These are phyloP conservation scores for Lutraria rhynchaena DNA, from an alignment of 1,140 invertebrate species.

Conservation along the genomic window DNA sequence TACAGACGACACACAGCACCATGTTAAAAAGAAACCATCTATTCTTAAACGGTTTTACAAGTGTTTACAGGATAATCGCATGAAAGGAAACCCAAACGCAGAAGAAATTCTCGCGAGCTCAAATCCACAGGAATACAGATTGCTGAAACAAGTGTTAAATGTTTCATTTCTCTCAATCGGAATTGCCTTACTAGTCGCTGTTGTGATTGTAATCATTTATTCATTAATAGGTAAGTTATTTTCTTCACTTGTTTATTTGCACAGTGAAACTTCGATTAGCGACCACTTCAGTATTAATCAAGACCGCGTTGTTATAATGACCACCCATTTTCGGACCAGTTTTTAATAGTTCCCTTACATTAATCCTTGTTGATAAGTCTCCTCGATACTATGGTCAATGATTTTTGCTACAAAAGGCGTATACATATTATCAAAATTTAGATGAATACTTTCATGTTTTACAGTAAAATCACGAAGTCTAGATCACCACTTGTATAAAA, in stretches of 20 bases:
- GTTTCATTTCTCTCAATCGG: slow-evolving; percentile 44
- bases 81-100: slow-evolving; percentile 48
- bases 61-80: slow-evolving; percentile 50
- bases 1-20: slow-evolving; percentile 12
- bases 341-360: too few species aligned
- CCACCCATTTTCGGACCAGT: too few species aligned
- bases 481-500: too few species aligned
- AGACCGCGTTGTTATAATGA: too few species aligned
- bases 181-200: slow-evolving; percentile 50
- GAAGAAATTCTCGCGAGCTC: slow-evolving; percentile 41
- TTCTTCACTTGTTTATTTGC: neutral
- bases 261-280: too few species aligned
- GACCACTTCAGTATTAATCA: too few species aligned
- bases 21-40: slow-evolving; percentile 39
- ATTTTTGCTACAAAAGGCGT: too few species aligned
- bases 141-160: slow-evolving; percentile 57
- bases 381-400: too few species aligned
- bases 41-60: slow-evolving; percentile 28
- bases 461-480: too few species aligned
- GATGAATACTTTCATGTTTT: too few species aligned
- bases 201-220: slow-evolving; percentile 54
- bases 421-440: too few species aligned
- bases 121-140: slow-evolving; percentile 32
- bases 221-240: slow-evolving; percentile 35
- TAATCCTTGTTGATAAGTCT: too few species aligned